Evolutionary conservation across 2,888 invertebrate genomes (phyloP), one percentile per base, ranked within the genome.

Genomic region (Colletes collaris): DNA sequence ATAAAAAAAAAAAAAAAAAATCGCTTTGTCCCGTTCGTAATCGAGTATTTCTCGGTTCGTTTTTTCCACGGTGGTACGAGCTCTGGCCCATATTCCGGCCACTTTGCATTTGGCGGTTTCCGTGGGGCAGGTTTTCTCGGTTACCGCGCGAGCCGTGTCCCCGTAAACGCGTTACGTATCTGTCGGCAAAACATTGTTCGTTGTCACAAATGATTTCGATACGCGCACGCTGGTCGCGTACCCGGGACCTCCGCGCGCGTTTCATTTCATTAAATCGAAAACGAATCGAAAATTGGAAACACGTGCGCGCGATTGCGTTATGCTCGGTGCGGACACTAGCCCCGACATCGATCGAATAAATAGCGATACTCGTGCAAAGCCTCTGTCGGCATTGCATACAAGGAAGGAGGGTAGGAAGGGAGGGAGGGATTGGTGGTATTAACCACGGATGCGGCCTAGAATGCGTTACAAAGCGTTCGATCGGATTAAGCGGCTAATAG

Each of bases 401-500:
- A 55, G 59, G 50, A 68, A 67, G 70, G 55, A 79, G 27, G 27
- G 27, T 16, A 16, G 16, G 16, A 16, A 16, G 2, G 27, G 27
- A 2, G 27, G 27, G 27, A 2, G 2, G 27, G 27, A 27, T 27
- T 73, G 78, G 75, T 78, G 76, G 83, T 78, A 86, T 86, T 87
- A 87, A 83, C 83, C 78, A 79, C 71, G 76, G 70, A 75, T 80
- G 82, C 86, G 87, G 84, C 78, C 84, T 86, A 87, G 87, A 84
- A 79, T 81, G 79, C 84, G 79, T 84, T 87, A 87, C 86, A 90
- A 88, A 89, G 88, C 84, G 88, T 84, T 87, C 86, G 90, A 90
- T 89, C 90, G 89, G 87, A 91, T 90, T 87, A 85, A 83, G 76
- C 81, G 80, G 86, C 88, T 88, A 90, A 90, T 88, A 86, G 86